phyloP scores from a whole-genome alignment of 1,140 invertebrate species.

The Tribolium madens region DNA sequence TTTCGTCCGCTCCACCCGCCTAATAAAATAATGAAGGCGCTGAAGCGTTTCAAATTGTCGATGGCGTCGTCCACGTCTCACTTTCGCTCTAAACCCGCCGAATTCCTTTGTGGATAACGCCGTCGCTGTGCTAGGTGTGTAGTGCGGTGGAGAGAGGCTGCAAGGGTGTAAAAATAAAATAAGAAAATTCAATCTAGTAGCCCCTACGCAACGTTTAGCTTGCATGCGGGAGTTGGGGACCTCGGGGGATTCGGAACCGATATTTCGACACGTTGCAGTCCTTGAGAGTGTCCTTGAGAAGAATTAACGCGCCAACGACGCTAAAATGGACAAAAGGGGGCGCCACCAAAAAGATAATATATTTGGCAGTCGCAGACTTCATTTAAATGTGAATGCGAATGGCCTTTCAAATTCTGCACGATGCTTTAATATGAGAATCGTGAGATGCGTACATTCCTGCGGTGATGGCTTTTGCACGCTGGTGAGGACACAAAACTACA shows the following conservation, averaged over 20 bases:
- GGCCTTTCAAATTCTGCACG: conserved; percentile 47
- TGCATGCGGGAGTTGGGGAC: conserved; percentile 55
- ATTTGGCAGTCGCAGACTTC: conserved; percentile 26
- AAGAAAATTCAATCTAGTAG: conserved; percentile 64
- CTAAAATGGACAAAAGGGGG: not conserved
- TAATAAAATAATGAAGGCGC: conserved; percentile 35
- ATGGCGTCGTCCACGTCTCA: conserved; percentile 21
- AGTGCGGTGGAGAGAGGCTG: conserved; percentile 46
- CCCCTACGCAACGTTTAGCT: conserved; percentile 62
- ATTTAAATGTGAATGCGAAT: conserved; percentile 48
- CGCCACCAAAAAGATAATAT: not conserved
- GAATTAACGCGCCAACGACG: not conserved
- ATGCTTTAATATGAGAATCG: conserved; percentile 45
- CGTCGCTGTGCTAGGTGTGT: conserved; percentile 53
- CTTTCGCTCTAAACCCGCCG: conserved; percentile 37
- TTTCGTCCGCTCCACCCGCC: not conserved
- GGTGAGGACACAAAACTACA: conserved; percentile 1
- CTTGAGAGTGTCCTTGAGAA: conserved; percentile 17
- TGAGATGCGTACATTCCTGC: conserved; percentile 47
- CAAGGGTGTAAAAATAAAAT: conserved; percentile 62
- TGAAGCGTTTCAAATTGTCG: conserved; percentile 25
- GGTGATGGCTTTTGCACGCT: not conserved
- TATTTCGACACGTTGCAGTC: conserved; percentile 19
- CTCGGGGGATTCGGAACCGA: conserved; percentile 42
- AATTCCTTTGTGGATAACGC: conserved; percentile 49